Base-by-base conservation (phyloP, 2,888 invertebrate genomes). In the Caenorhabditis afra region DNA sequence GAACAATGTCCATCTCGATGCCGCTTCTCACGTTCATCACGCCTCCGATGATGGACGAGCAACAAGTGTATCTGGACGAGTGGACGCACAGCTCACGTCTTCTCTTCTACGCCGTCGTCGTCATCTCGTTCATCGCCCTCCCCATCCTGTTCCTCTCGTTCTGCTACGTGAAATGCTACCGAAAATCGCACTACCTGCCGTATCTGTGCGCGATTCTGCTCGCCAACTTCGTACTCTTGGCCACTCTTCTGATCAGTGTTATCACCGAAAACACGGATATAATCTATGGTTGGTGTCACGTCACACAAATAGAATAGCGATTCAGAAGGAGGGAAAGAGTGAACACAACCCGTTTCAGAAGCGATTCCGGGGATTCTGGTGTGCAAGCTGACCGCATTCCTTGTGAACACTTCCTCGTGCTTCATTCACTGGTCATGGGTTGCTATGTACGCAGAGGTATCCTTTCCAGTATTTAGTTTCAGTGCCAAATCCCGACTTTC, bases 391-490 rank as follows among this genome's bases (percentile, higher is more conserved):
- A 75, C 61, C 2, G 74, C 77, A 0, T 84, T 82, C 55, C 67
- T 79, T 0, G 80, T 79, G 20, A 81, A 84, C 55, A 64, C 79
- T 8, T 84, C 81, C 0, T 79, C 82, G 0, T 84, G 82, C 53
- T 84, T 84, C 64, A 77, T 80, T 16, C 81, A 84, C 57, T 84
- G 84, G 84, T 41, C 79, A 20, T 84, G 82, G 82, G 84, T 84
- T 10, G 78, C 77, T 11, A 82, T 84, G 84, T 82, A 82, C 55
- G 67, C 81, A 3, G 78, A 78, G 57, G 81, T 81, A 47, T 57
- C 64, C 29, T 3, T 45, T 18, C 37, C n/a, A 16, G n/a, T 20
- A n/a, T n/a, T n/a, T n/a, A 29, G 29, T 7, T 29, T 29, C 29
- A 29, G 29, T 29, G 29, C 3, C 29, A 29, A 29, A 5, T 7